Base-by-base conservation (phyloP, 2,113 vertebrate genomes). In the Notothenia rossii region DNA sequence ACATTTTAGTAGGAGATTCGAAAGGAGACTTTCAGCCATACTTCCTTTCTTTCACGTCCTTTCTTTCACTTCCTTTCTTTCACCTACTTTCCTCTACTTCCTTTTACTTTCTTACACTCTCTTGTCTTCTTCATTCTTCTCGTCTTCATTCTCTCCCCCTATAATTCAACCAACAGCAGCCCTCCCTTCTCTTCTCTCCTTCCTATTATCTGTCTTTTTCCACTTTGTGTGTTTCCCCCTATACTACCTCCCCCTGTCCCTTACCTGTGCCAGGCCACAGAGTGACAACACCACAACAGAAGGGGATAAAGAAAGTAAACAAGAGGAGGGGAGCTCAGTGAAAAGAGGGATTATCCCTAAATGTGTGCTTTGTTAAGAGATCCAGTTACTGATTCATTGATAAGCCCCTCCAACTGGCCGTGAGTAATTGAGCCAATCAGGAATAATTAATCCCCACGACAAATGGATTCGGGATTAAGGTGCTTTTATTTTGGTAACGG, bases 361-460 rank as follows among this genome's bases (percentile, higher is more conserved):
- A 64, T 75, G 87, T 83, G 87, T 84, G 88, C 86, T 91, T 90
- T 93, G 89, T 88, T 87, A 81, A 83, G 72, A 81, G 79, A 83
- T 87, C 81, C 53, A 48, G 90, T 90, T 76, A 72, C 86, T 86
- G 85, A 92, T 91, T 91, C 87, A 90, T 91, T 84, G 82, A 87
- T 93, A 91, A 91, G 79, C 82, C 69, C 83, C 78, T 86, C 85
- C 87, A 91, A 89, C 86, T 79, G 81, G 85, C 85, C 18, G 71
- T 79, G 87, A 89, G 90, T 84, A 88, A 90, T 89, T 89, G 74
- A 84, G 78, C 88, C 91, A 93, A 92, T 92, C 89, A 54, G 64
- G 60, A 66, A 61, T 79, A 83, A 86, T 83, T 91, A 85, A 91
- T 90, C 91, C 89, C 77, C 25, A 51, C 65, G 62, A 94, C 86